Percentiles rank a stretch among this genome's conserved stretches.
Conservation (phyloP, 2,113 vertebrate species). For the Oreocharis arfaki region DNA sequence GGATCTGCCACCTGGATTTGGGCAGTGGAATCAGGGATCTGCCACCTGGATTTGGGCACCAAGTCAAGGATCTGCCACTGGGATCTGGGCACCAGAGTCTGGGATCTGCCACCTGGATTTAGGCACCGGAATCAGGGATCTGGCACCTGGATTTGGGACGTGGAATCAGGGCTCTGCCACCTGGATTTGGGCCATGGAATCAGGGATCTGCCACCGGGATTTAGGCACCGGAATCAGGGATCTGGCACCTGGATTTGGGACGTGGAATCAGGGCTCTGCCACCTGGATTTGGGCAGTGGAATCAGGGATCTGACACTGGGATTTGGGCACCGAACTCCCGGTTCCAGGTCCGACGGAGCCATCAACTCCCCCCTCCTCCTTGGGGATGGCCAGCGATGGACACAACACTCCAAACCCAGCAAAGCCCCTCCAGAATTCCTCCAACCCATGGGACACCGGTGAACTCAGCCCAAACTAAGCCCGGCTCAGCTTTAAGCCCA, state of each 20-base stretch:
- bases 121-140: neutral
- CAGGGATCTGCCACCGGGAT: rapidly evolving
- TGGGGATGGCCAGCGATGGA: rapidly evolving
- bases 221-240: neutral
- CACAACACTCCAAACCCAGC: neutral
- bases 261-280: rapidly evolving
- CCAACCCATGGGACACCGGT: rapidly evolving
- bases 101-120: rapidly evolving
- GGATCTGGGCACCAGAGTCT: neutral
- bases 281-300: neutral
- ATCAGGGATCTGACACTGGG: neutral
- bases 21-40: neutral
- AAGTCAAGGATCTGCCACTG: rapidly evolving
- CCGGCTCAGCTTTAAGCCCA: neutral
- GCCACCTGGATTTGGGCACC: rapidly evolving
- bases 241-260: rapidly evolving
- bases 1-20: neutral
- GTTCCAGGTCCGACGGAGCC: rapidly evolving
- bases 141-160: rapidly evolving
- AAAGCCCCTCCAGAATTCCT: rapidly evolving
- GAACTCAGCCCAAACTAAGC: neutral
- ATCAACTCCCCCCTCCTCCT: too few relatives aligned
- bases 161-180: neutral
- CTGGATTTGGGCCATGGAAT: rapidly evolving
- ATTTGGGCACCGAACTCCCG: rapidly evolving